Percentiles rank a stretch among this genome's conserved stretches.
Conservation (phyloP, 2,113 vertebrate genomes). For the Colius striatus region DNA sequence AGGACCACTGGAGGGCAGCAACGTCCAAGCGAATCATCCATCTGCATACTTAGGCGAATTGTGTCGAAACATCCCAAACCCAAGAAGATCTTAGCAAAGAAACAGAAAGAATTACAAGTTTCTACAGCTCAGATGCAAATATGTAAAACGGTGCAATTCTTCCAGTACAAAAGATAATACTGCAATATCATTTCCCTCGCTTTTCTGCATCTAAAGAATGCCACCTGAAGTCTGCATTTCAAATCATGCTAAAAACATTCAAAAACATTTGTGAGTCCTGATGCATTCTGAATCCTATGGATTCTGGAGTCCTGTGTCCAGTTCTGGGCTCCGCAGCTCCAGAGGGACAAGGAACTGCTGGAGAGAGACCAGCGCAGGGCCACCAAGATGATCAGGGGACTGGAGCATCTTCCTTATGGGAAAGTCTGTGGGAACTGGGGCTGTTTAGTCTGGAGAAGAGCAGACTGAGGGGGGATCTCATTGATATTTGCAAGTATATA, state of each 20-base stretch:
- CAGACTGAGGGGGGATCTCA: too few relatives aligned
- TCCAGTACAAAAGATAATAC: not conserved
- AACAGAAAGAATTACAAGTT: not conserved
- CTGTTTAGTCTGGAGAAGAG: too few relatives aligned
- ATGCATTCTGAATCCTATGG: not conserved
- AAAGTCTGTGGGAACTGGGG: too few relatives aligned
- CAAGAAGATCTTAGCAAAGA: not conserved
- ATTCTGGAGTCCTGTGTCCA: not conserved
- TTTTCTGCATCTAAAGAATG: not conserved
- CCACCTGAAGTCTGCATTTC: not conserved
- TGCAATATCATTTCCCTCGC: not conserved
- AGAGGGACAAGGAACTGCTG: too few relatives aligned
- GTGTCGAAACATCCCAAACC: rapidly evolving
- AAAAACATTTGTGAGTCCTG: not conserved
- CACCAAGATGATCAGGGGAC: too few relatives aligned
- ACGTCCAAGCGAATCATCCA: slow-evolving; percentile 2
- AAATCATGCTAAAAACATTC: not conserved
- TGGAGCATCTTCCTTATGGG: too few relatives aligned
- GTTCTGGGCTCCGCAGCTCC: too few relatives aligned
- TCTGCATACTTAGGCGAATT: rapidly evolving
- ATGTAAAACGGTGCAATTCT: not conserved
- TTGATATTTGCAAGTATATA: too few relatives aligned
- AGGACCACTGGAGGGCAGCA: slow-evolving; percentile 58
- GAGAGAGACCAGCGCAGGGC: too few relatives aligned
- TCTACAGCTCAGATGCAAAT: not conserved